Base-by-base conservation (phyloP, 2,888 invertebrate species). In the Mythimna pallens region DNA sequence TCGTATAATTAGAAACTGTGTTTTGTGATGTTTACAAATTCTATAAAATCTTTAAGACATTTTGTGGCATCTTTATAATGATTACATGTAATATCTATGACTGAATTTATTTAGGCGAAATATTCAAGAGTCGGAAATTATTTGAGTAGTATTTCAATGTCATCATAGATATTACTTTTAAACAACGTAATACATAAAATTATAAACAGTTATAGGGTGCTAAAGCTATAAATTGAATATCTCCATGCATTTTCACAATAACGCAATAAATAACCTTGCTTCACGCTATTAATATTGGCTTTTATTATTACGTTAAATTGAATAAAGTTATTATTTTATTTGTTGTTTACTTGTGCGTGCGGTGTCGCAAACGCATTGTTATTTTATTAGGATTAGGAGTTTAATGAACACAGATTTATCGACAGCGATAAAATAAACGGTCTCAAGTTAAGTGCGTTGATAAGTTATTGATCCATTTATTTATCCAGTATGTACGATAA, bases 21-120 rank as follows among this genome's bases (percentile, higher is more conserved):
- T 85, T 80, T 82, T 81, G 69, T 70, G 76, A 76, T 77, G 73
- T 69, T 78, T 86, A 62, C 81, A 81, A 84, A 64, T 65, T 70
- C 79, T 74, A 82, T 76, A 76, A 73, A 76, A 80, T 85, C 62
- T 80, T 80, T 85, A 36, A 9, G 57, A 84, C 81, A 84, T 90
- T 90, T 91, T 92, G 92, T 91, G 93, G 91, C 94, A 94, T 89
- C 92, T 91, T 88, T 80, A 79, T 43, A 43, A 59, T 81, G 71
- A 78, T 80, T 65, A 57, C n/a, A 73, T 78, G 81, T 69, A 84
- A 85, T 40, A 82, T 85, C 75, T 78, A 80, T 80, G 85, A 85
- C 72, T 61, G 17, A 50, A 57, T 61, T 74, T 61, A 76, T 54
- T 58, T 9, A 20, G 7, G 7, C 14, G 62, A 40, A 52, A 14